Evolutionary conservation across 2,113 vertebrate species (phyloP).

Genomic region (Petaurus breviceps): DNA sequence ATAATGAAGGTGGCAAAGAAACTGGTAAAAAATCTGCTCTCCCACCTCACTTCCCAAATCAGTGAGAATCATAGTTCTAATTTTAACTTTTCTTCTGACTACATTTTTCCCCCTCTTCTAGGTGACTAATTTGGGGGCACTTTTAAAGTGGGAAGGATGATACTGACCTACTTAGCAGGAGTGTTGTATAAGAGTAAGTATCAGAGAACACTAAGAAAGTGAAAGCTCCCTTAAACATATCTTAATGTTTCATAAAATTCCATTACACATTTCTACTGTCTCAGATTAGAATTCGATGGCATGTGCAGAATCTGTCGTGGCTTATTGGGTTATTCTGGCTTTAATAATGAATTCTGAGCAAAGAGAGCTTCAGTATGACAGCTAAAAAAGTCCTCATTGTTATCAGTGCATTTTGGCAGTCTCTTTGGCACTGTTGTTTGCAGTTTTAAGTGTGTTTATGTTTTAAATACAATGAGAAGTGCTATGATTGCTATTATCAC

Average conservation of each 20-base stretch:
- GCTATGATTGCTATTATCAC: constrained; percentile 72
- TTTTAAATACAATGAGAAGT: constrained; percentile 64
- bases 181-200: not conserved
- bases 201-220: constrained; percentile 7
- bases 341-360: constrained; percentile 60
- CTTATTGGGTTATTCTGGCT: constrained; percentile 42
- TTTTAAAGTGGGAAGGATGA: constrained; percentile 6
- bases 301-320: constrained; percentile 32
- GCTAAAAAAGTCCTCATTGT: constrained; percentile 28
- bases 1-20: not conserved
- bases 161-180: not conserved
- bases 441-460: constrained; percentile 51
- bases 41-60: not conserved
- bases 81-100: not conserved
- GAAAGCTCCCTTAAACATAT: constrained; percentile 31
- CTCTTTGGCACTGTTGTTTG: constrained; percentile 64
- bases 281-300: not conserved
- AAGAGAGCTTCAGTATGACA: constrained; percentile 61
- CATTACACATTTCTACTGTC: not conserved
- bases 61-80: not conserved
- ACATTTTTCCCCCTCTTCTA: not conserved
- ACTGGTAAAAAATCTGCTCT: not conserved
- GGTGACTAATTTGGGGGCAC: not conserved
- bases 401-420: constrained; percentile 68
- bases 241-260: constrained; percentile 11